Base-by-base conservation (phyloP, 2,797 vertebrate genomes). In the Enteromius radiatus region DNA sequence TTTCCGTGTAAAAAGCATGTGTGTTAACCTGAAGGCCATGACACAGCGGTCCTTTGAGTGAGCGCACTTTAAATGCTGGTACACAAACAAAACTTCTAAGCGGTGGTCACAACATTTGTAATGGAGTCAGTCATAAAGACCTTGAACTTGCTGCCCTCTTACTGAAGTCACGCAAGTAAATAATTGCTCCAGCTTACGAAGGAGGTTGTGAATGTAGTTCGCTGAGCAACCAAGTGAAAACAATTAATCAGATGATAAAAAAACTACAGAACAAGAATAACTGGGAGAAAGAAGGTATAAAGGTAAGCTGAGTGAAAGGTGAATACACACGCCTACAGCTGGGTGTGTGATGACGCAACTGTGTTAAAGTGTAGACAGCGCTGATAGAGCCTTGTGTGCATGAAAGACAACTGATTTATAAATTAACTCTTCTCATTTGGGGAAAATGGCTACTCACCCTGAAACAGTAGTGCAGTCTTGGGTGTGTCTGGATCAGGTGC, bases 241-340 rank as follows among this genome's bases (percentile, higher is more conserved):
- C 52, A 59, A 69, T 38, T 36, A 5, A 61, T 70, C 36, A 70
- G 73, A 47, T 69, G 61, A 54, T 54, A 28, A 3, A 17, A 38
- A 67, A 41, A 26, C n/a, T 41, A 8, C 17, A 69, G 41, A 83
- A 77, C 81, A 77, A 63, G 74, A 83, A 83, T 59, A 23, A 83
- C 81, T 38, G 74, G 74, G 74, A 69, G 38, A n/a, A 47, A 59
- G 19, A 61, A 77, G 73, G 52, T 77, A 82, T 82, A 83, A 83
- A 83, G 81, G 81, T 76, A 41, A 83, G n/a, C 64, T 56, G 64
- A 69, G 81, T 82, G 36, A 82, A 82, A 76, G 81, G 64, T 77
- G 74, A 77, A 77, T 38, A 76, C 36, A 76, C 63, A 83, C 74
- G 21, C 81, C 71, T 68, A 69, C 81, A 76, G 21, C 65, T 65